Evolutionary conservation across 2,113 vertebrate species (phyloP).

Genomic region (Megaleporinus macrocephalus): DNA sequence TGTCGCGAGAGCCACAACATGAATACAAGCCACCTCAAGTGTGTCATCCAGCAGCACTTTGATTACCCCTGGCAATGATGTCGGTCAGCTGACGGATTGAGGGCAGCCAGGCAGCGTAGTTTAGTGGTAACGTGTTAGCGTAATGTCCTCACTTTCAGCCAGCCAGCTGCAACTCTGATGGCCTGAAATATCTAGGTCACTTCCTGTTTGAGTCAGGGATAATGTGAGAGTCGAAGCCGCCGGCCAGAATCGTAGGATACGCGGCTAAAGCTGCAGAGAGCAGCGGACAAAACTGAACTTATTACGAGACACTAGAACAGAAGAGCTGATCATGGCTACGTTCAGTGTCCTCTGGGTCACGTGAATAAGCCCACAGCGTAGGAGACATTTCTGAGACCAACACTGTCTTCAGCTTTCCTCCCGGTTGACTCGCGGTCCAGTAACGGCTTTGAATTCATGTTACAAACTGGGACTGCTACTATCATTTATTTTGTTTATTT

Average conservation of each 20-base stretch:
- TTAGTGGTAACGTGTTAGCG: background rate
- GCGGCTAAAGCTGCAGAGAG: too few species aligned
- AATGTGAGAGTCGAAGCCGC: background rate
- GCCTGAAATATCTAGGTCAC: constrained; percentile 35
- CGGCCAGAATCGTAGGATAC: too few species aligned
- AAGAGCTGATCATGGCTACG: too few species aligned
- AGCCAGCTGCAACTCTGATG: too few species aligned
- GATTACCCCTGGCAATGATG: background rate
- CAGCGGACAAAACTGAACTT: too few species aligned
- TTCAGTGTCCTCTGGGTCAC: too few species aligned
- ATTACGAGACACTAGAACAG: too few species aligned
- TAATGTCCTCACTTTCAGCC: too few species aligned
- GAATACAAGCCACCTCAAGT: background rate
- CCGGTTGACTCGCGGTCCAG: background rate
- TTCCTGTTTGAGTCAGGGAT: constrained; percentile 18
- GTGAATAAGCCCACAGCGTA: too few species aligned
- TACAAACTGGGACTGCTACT: background rate
- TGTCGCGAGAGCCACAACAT: too few species aligned
- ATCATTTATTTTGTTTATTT: too few species aligned
- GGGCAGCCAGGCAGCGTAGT: background rate
- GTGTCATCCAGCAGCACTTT: background rate
- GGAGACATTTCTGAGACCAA: too few species aligned
- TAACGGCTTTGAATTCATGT: background rate
- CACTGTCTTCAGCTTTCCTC: background rate
- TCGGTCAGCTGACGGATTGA: background rate